phyloP scores from a whole-genome alignment of 1,140 invertebrate genomes.

The Pteromalus puparum region DNA sequence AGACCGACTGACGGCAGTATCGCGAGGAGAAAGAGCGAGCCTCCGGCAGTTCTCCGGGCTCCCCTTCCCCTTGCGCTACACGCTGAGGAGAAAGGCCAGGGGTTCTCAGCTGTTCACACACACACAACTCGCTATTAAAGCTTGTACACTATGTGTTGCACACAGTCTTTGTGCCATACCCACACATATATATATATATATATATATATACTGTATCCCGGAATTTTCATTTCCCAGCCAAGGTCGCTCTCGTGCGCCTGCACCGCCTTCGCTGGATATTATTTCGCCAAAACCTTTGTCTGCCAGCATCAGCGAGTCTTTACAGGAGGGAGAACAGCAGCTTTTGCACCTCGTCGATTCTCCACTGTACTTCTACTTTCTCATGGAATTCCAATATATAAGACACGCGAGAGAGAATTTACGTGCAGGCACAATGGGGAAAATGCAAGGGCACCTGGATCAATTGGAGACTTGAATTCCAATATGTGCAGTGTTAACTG shows the following conservation, averaged over 20 bases:
- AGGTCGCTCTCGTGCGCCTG: slow-evolving; percentile 19
- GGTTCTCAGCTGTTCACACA: slow-evolving; percentile 64
- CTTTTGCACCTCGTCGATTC: neutral
- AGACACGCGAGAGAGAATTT: neutral
- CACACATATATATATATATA: neutral
- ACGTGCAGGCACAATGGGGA: neutral
- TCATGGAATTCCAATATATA: neutral
- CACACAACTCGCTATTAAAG: too few species aligned
- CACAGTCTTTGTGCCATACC: slow-evolving; percentile 7
- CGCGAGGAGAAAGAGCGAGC: slow-evolving; percentile 1
- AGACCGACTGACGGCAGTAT: neutral
- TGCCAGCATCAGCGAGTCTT: too few species aligned
- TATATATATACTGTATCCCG: slow-evolving; percentile 17
- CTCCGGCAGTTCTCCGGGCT: slow-evolving; percentile 45
- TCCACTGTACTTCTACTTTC: neutral
- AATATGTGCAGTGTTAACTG: too few species aligned
- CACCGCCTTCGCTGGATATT: neutral
- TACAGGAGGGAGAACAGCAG: neutral
- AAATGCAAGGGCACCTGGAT: neutral
- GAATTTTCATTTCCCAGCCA: slow-evolving; percentile 42
- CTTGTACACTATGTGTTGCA: too few species aligned
- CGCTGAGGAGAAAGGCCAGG: slow-evolving; percentile 71
- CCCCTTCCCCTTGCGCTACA: slow-evolving; percentile 54
- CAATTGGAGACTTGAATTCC: neutral
- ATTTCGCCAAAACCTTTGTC: neutral